phyloP scores from a whole-genome alignment of 2,797 vertebrate genomes.

The Aselliscus stoliczkanus region DNA sequence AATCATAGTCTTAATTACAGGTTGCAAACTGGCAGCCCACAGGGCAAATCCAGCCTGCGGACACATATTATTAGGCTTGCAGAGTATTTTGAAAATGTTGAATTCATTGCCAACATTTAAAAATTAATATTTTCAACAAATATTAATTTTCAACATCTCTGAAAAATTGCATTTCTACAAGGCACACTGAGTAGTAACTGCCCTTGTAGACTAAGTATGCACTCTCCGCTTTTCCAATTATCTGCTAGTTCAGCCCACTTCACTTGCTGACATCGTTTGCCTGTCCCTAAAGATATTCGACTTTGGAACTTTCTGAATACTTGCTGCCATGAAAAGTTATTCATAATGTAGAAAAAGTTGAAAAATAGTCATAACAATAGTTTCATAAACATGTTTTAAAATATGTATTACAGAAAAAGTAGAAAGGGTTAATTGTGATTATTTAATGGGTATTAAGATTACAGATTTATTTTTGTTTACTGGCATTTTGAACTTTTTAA shows the following conservation, averaged over 20 bases:
- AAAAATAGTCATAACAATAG: slow-evolving; percentile 4
- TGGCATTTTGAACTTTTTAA: slow-evolving; percentile 3
- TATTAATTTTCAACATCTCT: neutral
- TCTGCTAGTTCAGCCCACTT: neutral
- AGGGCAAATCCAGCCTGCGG: neutral
- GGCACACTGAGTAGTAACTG: neutral
- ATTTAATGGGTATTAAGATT: neutral
- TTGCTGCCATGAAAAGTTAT: neutral
- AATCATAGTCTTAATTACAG: slow-evolving; percentile 10
- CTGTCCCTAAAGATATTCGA: neutral
- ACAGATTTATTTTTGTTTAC: neutral
- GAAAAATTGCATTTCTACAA: neutral
- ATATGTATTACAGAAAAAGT: neutral
- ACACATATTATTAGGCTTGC: neutral
- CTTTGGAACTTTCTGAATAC: neutral
- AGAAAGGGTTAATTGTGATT: neutral
- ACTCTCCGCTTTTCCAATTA: neutral
- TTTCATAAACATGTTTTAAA: slow-evolving; percentile 23
- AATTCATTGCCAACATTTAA: neutral
- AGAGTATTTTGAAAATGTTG: neutral
- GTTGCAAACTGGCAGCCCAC: neutral
- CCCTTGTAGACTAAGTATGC: neutral
- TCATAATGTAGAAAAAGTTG: neutral
- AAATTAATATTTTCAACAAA: neutral
- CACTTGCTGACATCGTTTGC: neutral